Conservation (phyloP, 2,888 invertebrate genomes). For the Zhuqinia jingwanae region DNA sequence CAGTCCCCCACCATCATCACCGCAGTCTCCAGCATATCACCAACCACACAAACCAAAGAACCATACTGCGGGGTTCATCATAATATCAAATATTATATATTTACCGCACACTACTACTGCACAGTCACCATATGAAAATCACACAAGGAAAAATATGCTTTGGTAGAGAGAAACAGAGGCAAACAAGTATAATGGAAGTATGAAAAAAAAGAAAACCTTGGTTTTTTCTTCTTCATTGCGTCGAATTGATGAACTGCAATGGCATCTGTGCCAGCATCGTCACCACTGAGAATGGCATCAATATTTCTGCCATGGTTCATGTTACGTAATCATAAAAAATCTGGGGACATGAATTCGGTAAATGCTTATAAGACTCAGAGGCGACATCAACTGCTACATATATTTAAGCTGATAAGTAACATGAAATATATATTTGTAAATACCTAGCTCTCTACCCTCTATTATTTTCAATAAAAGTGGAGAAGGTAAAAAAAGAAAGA, state of each 20-base stretch:
- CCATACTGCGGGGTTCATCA: neutral
- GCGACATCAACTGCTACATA: too few species aligned
- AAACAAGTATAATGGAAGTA: too few species aligned
- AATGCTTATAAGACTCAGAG: neutral
- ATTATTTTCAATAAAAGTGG: too few species aligned
- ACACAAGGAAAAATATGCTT: too few species aligned
- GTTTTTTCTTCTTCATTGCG: neutral
- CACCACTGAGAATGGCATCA: neutral
- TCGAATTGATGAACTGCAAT: slow-evolving; percentile 39
- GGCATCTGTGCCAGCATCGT: neutral
- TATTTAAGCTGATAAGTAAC: too few species aligned
- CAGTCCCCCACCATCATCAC: neutral
- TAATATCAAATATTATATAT: too few species aligned
- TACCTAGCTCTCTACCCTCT: too few species aligned
- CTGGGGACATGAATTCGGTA: neutral
- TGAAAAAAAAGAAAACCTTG: neutral
- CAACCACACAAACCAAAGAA: neutral
- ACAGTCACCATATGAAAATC: too few species aligned
- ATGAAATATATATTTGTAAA: too few species aligned
- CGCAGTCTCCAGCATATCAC: neutral
- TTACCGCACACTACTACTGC: too few species aligned
- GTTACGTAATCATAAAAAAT: neutral
- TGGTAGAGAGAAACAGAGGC: too few species aligned
- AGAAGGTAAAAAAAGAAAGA: too few species aligned
- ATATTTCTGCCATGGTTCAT: neutral